These are phyloP conservation scores for Parazoanthus swiftii DNA, from an alignment of 92 coral and sea anemone species.

Conservation along the genomic window DNA sequence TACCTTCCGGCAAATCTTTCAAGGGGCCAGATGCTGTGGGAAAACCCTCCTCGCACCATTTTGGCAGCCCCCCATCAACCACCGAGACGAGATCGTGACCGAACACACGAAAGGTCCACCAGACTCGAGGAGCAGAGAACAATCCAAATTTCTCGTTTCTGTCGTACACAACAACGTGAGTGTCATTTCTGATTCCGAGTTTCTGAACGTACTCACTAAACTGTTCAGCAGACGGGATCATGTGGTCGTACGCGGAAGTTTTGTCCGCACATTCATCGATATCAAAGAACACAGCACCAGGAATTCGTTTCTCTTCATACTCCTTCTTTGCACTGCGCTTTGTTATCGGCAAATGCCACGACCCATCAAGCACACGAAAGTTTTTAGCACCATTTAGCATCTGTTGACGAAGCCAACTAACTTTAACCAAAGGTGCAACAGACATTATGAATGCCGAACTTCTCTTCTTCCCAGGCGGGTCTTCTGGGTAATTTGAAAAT, in stretches of 20 bases:
- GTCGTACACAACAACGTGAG: slow-evolving; percentile 89
- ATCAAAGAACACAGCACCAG: slow-evolving; percentile 87
- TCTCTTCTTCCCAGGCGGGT: too few species aligned
- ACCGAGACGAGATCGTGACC: slow-evolving; percentile 90
- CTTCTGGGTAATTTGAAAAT: too few species aligned
- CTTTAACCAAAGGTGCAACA: slow-evolving; percentile 59
- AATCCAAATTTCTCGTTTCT: slow-evolving; percentile 68
- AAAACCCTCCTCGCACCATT: slow-evolving; percentile 77
- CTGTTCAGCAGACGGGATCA: slow-evolving; percentile 75
- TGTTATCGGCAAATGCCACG: slow-evolving; percentile 88
- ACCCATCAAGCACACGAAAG: slow-evolving; percentile 81
- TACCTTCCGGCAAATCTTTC: background rate
- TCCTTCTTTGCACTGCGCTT: slow-evolving; percentile 79
- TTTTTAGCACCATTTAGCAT: slow-evolving; percentile 61
- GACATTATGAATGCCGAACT: background rate
- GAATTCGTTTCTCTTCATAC: slow-evolving; percentile 69
- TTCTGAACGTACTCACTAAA: slow-evolving; percentile 71
- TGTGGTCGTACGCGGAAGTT: slow-evolving; percentile 64
- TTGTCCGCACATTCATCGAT: slow-evolving; percentile 84
- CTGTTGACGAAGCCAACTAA: slow-evolving; percentile 73
- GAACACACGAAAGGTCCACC: slow-evolving; percentile 94
- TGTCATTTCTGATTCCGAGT: slow-evolving; percentile 77
- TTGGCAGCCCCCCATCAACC: slow-evolving; percentile 86
- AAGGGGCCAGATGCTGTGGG: slow-evolving; percentile 75
- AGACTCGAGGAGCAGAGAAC: slow-evolving; percentile 91